phyloP scores from a whole-genome alignment of 2,113 vertebrate genomes.

The Scolopax mira region DNA sequence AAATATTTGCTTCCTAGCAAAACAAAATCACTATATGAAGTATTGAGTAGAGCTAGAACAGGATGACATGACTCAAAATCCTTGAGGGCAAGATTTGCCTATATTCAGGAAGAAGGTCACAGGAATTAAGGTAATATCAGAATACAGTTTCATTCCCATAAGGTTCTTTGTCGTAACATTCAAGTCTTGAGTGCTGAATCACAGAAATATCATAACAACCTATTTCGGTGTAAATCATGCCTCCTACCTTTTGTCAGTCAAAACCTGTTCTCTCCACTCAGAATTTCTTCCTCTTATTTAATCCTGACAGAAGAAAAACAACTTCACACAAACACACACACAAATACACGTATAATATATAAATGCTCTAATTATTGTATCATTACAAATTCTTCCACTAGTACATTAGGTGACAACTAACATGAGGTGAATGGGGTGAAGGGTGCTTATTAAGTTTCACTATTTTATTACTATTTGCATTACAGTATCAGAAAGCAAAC shows the following conservation, averaged over 20 bases:
- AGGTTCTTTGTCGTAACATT: neutral
- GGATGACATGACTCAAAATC: neutral
- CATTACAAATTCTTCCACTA: neutral
- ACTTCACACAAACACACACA: neutral
- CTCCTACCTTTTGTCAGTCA: neutral
- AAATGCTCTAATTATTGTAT: neutral
- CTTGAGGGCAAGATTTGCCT: neutral
- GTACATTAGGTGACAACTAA: neutral
- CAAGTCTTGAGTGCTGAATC: neutral
- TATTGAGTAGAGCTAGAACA: neutral
- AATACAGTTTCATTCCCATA: neutral
- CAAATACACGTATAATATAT: neutral
- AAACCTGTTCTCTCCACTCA: neutral
- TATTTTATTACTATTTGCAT: neutral
- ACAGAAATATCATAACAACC: neutral
- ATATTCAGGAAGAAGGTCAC: neutral
- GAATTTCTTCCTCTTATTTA: neutral
- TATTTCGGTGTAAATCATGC: neutral
- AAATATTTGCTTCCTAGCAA: neutral
- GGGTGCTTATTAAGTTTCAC: neutral
- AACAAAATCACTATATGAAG: neutral
- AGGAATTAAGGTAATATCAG: neutral
- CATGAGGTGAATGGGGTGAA: neutral
- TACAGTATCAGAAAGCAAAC: neutral
- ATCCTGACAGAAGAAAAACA: neutral